These are phyloP conservation scores for Botrylloides violaceus DNA, from an alignment of 23 tunicate genomes.

Conservation along the genomic window DNA sequence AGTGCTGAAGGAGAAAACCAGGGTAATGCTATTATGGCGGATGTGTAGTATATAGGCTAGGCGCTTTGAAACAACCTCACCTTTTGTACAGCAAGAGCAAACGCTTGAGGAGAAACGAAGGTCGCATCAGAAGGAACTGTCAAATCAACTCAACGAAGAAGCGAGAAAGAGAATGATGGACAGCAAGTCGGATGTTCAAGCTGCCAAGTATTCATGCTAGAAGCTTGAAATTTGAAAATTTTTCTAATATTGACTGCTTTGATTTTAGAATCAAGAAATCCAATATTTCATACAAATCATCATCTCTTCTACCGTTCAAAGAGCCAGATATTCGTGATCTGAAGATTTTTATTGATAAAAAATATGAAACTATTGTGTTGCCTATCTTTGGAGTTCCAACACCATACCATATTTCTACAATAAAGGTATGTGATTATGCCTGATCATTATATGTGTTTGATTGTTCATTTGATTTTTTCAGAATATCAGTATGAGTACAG, in stretches of 20 bases:
- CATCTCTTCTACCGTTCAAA: conserved; percentile 60
- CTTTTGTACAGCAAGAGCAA: conserved; percentile 65
- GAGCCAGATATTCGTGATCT: conserved; percentile 87
- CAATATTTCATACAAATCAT: conserved; percentile 76
- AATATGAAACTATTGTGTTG: conserved; percentile 87
- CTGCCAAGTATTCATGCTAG: conserved; percentile 51
- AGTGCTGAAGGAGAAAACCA: conserved; percentile 73
- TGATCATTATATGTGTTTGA: background rate
- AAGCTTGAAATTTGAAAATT: background rate
- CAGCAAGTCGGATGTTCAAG: conserved; percentile 45
- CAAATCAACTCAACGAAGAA: conserved; percentile 53
- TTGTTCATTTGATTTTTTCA: conserved; percentile 16
- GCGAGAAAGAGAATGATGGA: conserved; percentile 84
- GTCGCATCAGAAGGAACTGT: conserved; percentile 71
- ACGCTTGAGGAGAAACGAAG: conserved; percentile 71
- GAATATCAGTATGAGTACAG: conserved; percentile 92
- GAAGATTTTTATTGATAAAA: conserved; percentile 93
- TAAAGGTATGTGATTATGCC: conserved; percentile 40
- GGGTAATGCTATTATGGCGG: conserved; percentile 24
- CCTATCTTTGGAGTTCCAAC: conserved; percentile 95
- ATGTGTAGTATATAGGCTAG: too few relatives aligned
- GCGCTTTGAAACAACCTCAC: background rate
- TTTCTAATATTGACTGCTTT: too few relatives aligned
- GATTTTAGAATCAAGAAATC: conserved; percentile 58
- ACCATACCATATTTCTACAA: conserved; percentile 94